A percentile compares a stretch with the other conserved stretches of the same genome.
These are phyloP conservation scores for roundworm (Caenorhabditis elegans) DNA, from an alignment of 1,140 invertebrate genomes.

Conservation along the genomic window DNA sequence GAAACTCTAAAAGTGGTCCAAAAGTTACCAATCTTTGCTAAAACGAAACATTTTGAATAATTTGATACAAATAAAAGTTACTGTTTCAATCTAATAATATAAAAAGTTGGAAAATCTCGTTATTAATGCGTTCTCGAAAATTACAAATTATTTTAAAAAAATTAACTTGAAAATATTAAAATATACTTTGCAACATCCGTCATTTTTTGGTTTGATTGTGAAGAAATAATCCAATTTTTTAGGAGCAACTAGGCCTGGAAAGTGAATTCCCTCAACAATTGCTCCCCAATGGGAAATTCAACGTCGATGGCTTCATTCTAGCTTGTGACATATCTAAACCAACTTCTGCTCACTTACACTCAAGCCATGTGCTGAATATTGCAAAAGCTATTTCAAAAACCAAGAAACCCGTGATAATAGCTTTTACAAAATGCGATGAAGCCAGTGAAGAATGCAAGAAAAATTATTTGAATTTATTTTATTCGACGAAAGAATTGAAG, in stretches of 20 bases:
- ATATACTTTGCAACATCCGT: too few species aligned
- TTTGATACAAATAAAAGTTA: too few species aligned
- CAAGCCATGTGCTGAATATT: slow-evolving; percentile 64
- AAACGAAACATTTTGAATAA: too few species aligned
- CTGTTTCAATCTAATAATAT: too few species aligned
- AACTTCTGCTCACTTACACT: slow-evolving; percentile 63
- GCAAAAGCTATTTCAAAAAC: slow-evolving; percentile 66
- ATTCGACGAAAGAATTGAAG: slow-evolving; percentile 88
- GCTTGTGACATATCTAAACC: slow-evolving; percentile 89
- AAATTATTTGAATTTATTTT: slow-evolving; percentile 80
- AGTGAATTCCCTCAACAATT: slow-evolving; percentile 92
- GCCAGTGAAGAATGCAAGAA: slow-evolving; percentile 82
- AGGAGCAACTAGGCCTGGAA: slow-evolving; percentile 73
- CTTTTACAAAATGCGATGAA: slow-evolving; percentile 94
- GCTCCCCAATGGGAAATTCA: slow-evolving; percentile 87
- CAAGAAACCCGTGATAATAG: slow-evolving; percentile 91
- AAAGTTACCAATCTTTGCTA: too few species aligned
- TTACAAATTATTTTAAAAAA: too few species aligned
- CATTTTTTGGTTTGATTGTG: too few species aligned
- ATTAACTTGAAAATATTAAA: too few species aligned
- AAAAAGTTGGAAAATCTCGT: too few species aligned
- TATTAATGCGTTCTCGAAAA: too few species aligned
- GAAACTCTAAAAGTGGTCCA: too few species aligned
- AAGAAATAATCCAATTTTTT: slow-evolving; percentile 21
- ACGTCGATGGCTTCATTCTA: slow-evolving; percentile 91